Base-by-base conservation (phyloP, 92 coral and sea anemone species). In the Epizoanthus ramosus region DNA sequence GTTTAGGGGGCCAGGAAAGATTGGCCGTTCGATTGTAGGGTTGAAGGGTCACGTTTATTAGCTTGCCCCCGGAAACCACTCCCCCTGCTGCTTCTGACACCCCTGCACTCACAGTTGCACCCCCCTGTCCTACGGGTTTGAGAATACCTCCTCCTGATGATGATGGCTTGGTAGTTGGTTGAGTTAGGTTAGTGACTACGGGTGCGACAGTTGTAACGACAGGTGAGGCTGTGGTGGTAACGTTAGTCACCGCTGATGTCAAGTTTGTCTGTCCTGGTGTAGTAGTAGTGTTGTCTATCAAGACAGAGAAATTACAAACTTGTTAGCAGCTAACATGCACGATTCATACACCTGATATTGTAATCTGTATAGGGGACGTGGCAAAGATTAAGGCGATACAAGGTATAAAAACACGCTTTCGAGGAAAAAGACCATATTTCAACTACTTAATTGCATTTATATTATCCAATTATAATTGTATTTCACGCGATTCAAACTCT, bases 11-110 rank as follows among this genome's bases (percentile, higher is more conserved):
- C 82, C 82, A 77, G 63, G 82, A 77, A 41, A 77, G 82, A 77
- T 77, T 77, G 21, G 82, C 82, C 14, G 82, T 61, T 43, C 82
- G 69, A 41, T 77, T 77, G 71, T 77, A 77, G 25, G 82, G 82
- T n/a, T 77, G 71, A 21, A 77, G 70, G 15, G 82, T 77, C 28
- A 77, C 82, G 31, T 77, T 77, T 21, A 77, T 77, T 45, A 77
- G 24, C 59, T 77, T 77, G 13, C 82, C 82, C 71, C 57, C 68
- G 1, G 68, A 18, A 37, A 37, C 6, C 43, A 37, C 43, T 37
- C 43, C 81, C 69, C 81, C 81, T 74, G 66, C 25, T 13, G 54
- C 14, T 12, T 2, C 14, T 9, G 54, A 50, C 14, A 50, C 15
- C 54, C 54, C 82, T 21, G 57, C 82, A 14, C 8, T 23, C 58